These are phyloP conservation scores for Oceanodroma leucorhoa DNA, from an alignment of 2,797 vertebrate genomes.

Conservation along the genomic window DNA sequence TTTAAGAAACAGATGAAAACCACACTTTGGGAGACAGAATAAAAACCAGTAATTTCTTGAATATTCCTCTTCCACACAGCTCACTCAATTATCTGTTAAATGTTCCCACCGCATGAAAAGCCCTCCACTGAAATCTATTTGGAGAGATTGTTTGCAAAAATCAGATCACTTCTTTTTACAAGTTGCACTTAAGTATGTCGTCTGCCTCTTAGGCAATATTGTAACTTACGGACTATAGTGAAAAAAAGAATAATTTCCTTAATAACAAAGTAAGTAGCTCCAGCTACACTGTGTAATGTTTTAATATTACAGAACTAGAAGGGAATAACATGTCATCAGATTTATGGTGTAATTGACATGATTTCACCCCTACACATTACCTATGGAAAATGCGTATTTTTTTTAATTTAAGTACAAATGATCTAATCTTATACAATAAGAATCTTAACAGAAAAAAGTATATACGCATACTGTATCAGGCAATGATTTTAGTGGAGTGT, in stretches of 20 bases:
- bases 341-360: neutral
- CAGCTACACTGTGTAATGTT: neutral
- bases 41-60: neutral
- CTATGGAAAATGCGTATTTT: fast-evolving
- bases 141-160: neutral
- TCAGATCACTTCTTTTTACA: neutral
- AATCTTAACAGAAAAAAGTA: no score
- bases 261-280: neutral
- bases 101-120: neutral
- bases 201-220: neutral
- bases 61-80: neutral
- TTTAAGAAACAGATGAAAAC: neutral
- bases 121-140: neutral
- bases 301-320: neutral
- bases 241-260: neutral
- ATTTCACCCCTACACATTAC: neutral
- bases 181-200: neutral
- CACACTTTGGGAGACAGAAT: neutral
- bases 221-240: neutral
- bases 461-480: no score
- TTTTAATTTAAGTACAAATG: no score
- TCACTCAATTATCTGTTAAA: neutral
- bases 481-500: no score
- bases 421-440: no score
- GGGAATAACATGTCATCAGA: neutral